Conservation (phyloP, 2,113 vertebrate genomes). For the Nothoprocta perdicaria region DNA sequence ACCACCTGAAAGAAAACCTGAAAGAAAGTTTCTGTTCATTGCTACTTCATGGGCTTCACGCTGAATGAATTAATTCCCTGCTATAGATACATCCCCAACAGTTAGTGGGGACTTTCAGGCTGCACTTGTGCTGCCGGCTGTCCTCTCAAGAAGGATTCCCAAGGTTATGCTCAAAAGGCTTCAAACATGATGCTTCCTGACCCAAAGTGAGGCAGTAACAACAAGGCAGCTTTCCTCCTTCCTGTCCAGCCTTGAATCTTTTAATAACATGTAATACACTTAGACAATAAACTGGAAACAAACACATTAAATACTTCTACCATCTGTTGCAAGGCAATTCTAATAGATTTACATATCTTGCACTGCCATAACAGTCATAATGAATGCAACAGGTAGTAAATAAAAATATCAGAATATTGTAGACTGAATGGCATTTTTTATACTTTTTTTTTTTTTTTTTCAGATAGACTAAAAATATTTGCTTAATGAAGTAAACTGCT, state of each 20-base stretch:
- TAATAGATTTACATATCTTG: conserved; percentile 4
- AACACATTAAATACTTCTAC: not conserved
- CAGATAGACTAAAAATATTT: not conserved
- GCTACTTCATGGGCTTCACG: not conserved
- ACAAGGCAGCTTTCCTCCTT: not conserved
- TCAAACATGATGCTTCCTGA: not conserved
- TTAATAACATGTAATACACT: not conserved
- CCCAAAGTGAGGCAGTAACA: not conserved
- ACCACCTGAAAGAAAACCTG: not conserved
- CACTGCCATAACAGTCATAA: not conserved
- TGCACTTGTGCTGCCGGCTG: not conserved
- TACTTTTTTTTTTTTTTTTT: not conserved
- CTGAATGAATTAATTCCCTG: not conserved
- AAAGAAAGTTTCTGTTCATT: not conserved
- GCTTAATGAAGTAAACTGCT: not conserved
- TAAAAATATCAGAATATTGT: not conserved
- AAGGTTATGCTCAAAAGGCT: not conserved
- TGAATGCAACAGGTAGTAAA: not conserved
- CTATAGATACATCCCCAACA: not conserved
- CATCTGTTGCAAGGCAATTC: conserved; percentile 17
- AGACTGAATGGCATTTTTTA: not conserved
- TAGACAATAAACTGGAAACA: conserved; percentile 12
- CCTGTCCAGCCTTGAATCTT: not conserved
- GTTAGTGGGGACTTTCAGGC: not conserved
- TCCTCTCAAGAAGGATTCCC: not conserved